Evolutionary conservation across 2,113 vertebrate species (phyloP).

Genomic region (Takifugu bimaculatus): DNA sequence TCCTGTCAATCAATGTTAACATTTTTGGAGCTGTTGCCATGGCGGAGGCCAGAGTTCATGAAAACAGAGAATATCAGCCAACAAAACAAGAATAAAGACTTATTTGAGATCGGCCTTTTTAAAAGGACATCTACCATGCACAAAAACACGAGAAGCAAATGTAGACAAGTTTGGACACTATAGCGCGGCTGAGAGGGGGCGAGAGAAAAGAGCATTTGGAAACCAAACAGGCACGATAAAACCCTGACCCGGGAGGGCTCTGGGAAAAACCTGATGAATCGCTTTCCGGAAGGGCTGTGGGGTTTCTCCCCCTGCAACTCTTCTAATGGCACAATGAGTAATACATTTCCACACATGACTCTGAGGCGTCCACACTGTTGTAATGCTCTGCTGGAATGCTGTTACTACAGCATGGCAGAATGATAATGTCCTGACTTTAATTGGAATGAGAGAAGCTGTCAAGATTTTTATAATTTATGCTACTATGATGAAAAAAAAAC

Average conservation of each 20-base stretch:
- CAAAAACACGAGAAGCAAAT: conserved; percentile 96
- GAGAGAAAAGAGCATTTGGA: conserved; percentile 87
- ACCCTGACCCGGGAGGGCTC: conserved; percentile 98
- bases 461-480: background rate
- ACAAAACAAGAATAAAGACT: conserved; percentile 99
- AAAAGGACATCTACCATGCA: conserved; percentile 96
- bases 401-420: conserved; percentile 45
- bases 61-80: conserved; percentile 98
- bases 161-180: conserved; percentile 97
- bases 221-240: conserved; percentile 96
- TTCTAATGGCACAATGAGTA: conserved; percentile 86
- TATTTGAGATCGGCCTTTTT: conserved; percentile 93
- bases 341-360: conserved; percentile 92
- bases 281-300: conserved; percentile 87
- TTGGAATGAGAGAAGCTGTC: background rate
- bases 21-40: conserved; percentile 99
- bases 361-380: conserved; percentile 79
- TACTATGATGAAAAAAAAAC: no score
- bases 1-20: conserved; percentile 99
- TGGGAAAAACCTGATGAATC: conserved; percentile 98
- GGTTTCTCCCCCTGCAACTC: conserved; percentile 73
- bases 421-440: conserved; percentile 16
- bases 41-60: conserved; percentile 99
- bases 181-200: conserved; percentile 81
- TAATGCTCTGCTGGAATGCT: conserved; percentile 83